Conservation (phyloP, 2,797 vertebrate genomes). For the Pampus argenteus region DNA sequence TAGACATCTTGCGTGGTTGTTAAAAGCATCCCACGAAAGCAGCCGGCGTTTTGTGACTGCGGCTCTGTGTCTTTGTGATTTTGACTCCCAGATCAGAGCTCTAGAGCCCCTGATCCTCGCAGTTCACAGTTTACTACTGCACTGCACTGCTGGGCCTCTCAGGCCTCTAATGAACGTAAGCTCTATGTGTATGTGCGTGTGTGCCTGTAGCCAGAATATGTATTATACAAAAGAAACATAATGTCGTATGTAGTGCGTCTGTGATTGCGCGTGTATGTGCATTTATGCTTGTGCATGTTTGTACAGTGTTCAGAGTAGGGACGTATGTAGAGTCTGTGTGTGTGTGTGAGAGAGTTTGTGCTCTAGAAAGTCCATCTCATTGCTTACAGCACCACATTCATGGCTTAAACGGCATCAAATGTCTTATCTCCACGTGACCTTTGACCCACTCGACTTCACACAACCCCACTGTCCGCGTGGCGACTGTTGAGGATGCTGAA, state of each 20-base stretch:
- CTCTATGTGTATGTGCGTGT: slow-evolving; percentile 67
- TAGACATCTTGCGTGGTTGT: slow-evolving; percentile 43
- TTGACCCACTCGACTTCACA: background rate
- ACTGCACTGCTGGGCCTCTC: slow-evolving; percentile 95
- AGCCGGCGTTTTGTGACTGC: slow-evolving; percentile 70
- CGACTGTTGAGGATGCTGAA: slow-evolving; percentile 47
- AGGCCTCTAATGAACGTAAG: slow-evolving; percentile 96
- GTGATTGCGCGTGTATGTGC: slow-evolving; percentile 2
- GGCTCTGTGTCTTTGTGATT: slow-evolving; percentile 86
- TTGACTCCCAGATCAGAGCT: slow-evolving; percentile 96
- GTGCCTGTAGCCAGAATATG: slow-evolving; percentile 18
- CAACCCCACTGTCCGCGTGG: slow-evolving; percentile 12
- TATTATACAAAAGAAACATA: background rate
- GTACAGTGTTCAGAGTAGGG: slow-evolving; percentile 16
- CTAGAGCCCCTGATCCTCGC: slow-evolving; percentile 98
- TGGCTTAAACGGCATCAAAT: slow-evolving; percentile 58
- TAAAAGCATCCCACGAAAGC: slow-evolving; percentile 54
- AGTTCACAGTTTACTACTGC: slow-evolving; percentile 98
- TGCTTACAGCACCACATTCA: slow-evolving; percentile 57
- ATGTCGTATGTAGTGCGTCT: slow-evolving; percentile 1
- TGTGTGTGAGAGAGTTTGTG: slow-evolving; percentile 43
- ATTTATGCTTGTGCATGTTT: slow-evolving; percentile 49
- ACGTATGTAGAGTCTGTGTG: slow-evolving; percentile 21
- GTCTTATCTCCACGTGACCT: slow-evolving; percentile 40
- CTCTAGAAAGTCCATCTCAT: slow-evolving; percentile 66